Evolutionary conservation across 2,888 invertebrate genomes (phyloP).

Genomic region (Tiliacea aurago): DNA sequence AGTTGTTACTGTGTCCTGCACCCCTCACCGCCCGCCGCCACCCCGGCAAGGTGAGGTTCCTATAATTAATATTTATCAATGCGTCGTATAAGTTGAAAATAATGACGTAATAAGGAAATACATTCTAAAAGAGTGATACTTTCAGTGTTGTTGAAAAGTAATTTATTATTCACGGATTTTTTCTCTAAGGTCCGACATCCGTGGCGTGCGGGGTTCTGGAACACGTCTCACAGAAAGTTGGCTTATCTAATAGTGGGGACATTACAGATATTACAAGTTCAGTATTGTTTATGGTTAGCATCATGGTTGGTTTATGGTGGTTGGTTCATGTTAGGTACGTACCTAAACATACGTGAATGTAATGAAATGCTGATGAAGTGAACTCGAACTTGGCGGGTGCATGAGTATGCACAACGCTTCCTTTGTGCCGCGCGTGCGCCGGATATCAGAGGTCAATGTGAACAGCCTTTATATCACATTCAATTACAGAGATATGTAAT

Average conservation of each 20-base stretch:
- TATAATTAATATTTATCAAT: not conserved
- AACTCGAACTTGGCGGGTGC: slow-evolving; percentile 43
- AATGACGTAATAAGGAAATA: not conserved
- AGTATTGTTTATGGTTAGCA: no score
- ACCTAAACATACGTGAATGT: slow-evolving; percentile 10
- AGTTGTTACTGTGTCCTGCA: not conserved
- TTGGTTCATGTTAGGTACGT: no score
- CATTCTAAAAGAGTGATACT: not conserved
- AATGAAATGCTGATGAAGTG: slow-evolving; percentile 39
- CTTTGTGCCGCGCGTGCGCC: slow-evolving; percentile 30
- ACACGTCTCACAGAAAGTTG: not conserved
- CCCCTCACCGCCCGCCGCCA: no score
- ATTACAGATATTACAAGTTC: not conserved
- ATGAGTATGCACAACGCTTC: slow-evolving; percentile 35
- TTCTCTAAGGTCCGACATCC: no score
- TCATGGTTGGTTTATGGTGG: no score
- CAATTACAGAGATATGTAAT: slow-evolving; percentile 21
- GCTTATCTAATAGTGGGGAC: not conserved
- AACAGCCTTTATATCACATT: slow-evolving; percentile 6
- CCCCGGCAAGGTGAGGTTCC: not conserved
- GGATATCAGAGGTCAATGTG: slow-evolving; percentile 50
- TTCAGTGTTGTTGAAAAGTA: not conserved
- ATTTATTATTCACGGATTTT: not conserved
- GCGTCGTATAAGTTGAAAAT: not conserved
- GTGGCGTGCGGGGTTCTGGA: not conserved